Conservation (phyloP, 1,140 invertebrate species). For the Monomorium pharaonis region DNA sequence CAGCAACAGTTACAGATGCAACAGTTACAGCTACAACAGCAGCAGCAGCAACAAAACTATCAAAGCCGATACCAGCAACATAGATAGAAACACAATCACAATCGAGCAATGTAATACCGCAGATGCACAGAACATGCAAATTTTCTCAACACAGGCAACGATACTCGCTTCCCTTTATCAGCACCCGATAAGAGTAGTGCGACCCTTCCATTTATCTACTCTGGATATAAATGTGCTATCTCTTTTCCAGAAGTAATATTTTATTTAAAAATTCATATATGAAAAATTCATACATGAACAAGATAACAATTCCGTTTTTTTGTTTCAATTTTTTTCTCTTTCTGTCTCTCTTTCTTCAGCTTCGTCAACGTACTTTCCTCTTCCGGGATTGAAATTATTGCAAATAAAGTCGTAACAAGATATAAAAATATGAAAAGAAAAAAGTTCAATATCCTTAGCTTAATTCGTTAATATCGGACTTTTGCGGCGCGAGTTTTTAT, state of each 20-base stretch:
- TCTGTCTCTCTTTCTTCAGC: not conserved
- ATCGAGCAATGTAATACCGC: slow-evolving; percentile 52
- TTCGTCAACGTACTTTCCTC: not conserved
- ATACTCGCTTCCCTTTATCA: slow-evolving; percentile 82
- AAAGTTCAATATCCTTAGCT: not conserved
- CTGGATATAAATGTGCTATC: slow-evolving; percentile 77
- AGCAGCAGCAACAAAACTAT: slow-evolving; percentile 72
- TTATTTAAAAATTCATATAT: not conserved
- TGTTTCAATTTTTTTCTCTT: not conserved
- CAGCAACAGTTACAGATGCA: slow-evolving; percentile 57
- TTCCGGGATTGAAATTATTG: not conserved
- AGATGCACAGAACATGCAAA: slow-evolving; percentile 74
- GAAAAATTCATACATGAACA: not conserved
- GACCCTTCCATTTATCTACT: slow-evolving; percentile 81
- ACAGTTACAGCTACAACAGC: slow-evolving; percentile 77
- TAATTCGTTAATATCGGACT: not conserved
- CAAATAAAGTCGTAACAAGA: not conserved
- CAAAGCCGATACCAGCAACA: slow-evolving; percentile 78
- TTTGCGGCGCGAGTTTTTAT: not conserved
- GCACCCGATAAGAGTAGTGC: slow-evolving; percentile 75
- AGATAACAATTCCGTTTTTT: not conserved
- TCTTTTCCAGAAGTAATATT: not conserved
- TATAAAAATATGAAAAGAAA: not conserved
- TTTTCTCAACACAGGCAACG: slow-evolving; percentile 83
- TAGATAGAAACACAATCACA: slow-evolving; percentile 56